Evolutionary conservation across 1,140 invertebrate species (phyloP).

Genomic region (Danaus plexippus): DNA sequence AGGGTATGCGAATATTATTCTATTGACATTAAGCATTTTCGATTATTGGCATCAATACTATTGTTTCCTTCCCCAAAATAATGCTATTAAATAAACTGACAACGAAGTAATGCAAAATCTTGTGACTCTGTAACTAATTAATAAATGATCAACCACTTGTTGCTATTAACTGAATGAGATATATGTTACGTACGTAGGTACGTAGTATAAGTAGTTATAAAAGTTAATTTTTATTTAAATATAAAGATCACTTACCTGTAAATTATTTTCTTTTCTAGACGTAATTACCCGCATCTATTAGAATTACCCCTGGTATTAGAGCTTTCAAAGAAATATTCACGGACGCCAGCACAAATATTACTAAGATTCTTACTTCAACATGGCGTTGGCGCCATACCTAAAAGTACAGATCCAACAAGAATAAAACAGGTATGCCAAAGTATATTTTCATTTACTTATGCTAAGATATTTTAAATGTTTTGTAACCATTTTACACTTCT

Average conservation of each 20-base stretch:
- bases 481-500: background rate
- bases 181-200: too few relatives aligned
- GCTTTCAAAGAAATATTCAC: constrained; percentile 79
- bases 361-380: constrained; percentile 82
- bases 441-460: too few relatives aligned
- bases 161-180: too few relatives aligned
- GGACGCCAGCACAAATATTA: constrained; percentile 84
- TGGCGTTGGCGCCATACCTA: constrained; percentile 85
- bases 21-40: too few relatives aligned
- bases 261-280: constrained; percentile 36
- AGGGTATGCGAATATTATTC: constrained; percentile 33
- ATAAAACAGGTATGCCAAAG: constrained; percentile 55
- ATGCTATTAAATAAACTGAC: too few relatives aligned
- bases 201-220: too few relatives aligned
- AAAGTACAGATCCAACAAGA: constrained; percentile 81
- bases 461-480: background rate
- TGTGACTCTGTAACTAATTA: too few relatives aligned
- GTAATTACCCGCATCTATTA: constrained; percentile 77
- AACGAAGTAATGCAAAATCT: too few relatives aligned
- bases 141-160: too few relatives aligned
- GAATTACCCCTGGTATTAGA: constrained; percentile 77
- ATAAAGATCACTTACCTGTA: background rate
- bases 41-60: too few relatives aligned
- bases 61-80: too few relatives aligned
- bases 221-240: too few relatives aligned